phyloP scores from a whole-genome alignment of 2,797 vertebrate species.

The Gymnoscopelus braueri region DNA sequence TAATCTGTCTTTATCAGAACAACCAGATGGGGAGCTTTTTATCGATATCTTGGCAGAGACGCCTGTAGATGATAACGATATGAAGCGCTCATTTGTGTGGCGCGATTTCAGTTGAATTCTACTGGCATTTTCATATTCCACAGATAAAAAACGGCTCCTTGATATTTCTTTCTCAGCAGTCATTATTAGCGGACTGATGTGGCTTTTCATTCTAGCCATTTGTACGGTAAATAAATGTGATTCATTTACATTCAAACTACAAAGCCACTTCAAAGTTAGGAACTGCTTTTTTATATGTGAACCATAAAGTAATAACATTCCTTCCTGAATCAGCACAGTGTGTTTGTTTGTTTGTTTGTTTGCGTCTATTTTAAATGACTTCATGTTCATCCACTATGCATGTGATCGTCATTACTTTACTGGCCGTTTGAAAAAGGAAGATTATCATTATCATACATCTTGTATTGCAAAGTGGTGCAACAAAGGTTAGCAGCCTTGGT shows the following conservation, averaged over 20 bases:
- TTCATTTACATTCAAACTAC: constrained; percentile 6
- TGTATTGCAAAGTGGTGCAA: no score
- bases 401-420: no score
- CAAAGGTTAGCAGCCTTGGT: no score
- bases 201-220: neutral
- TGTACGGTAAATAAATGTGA: neutral
- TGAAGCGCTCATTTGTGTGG: neutral
- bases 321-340: constrained; percentile 39
- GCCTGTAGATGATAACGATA: neutral
- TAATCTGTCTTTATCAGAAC: neutral
- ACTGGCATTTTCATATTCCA: neutral
- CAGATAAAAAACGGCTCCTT: neutral
- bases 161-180: neutral
- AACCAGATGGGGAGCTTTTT: constrained; percentile 2
- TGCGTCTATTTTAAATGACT: no score
- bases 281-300: constrained; percentile 43
- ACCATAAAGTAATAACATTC: constrained; percentile 33
- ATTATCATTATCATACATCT: no score
- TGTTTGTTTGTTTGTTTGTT: constrained; percentile 1
- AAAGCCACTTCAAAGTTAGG: neutral
- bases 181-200: neutral
- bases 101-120: neutral
- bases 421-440: no score
- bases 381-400: no score
- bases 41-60: neutral